Percentiles rank a stretch among this genome's conserved stretches.
Evolutionary conservation across 2,888 invertebrate species (phyloP).

Genomic region (Drosophila phalerata): DNA sequence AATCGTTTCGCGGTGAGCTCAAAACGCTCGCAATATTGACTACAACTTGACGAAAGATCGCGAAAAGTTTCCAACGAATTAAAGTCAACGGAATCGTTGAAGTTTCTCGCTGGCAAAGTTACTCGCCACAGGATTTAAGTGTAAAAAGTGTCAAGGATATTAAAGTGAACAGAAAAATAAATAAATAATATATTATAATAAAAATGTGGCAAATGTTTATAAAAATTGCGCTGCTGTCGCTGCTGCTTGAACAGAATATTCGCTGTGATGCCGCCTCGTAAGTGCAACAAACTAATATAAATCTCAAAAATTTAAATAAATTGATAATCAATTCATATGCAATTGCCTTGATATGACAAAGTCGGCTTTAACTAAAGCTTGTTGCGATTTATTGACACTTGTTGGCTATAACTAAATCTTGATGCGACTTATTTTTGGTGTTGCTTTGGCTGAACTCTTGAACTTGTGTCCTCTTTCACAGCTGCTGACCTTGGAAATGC

Average conservation of each 20-base stretch:
- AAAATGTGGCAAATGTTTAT: slow-evolving; percentile 37
- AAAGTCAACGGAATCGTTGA: slow-evolving; percentile 55
- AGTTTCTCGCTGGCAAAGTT: slow-evolving; percentile 50
- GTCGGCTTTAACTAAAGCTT: slow-evolving; percentile 3
- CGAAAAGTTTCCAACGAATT: slow-evolving; percentile 46
- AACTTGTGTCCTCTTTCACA: slow-evolving; percentile 15
- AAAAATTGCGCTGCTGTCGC: slow-evolving; percentile 42
- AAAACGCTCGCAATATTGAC: slow-evolving; percentile 37
- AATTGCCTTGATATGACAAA: slow-evolving; percentile 28
- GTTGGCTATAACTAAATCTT: slow-evolving; percentile 5
- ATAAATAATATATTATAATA: slow-evolving; percentile 1
- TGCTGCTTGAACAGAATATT: slow-evolving; percentile 34
- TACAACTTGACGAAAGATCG: slow-evolving; percentile 14
- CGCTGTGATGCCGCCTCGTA: slow-evolving; percentile 48
- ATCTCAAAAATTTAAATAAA: slow-evolving; percentile 9
- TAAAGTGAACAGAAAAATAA: not conserved
- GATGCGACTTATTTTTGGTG: slow-evolving; percentile 10
- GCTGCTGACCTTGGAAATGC: slow-evolving; percentile 22
- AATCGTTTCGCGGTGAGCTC: slow-evolving; percentile 69
- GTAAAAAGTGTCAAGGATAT: slow-evolving; percentile 8
- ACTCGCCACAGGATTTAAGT: slow-evolving; percentile 45
- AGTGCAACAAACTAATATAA: slow-evolving; percentile 23
- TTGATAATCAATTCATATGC: slow-evolving; percentile 9
- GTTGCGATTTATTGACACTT: slow-evolving; percentile 3
- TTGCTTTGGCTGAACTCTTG: slow-evolving; percentile 1